Percentiles rank a stretch among this genome's conserved stretches.
These are phyloP conservation scores for Danio jaintianensis DNA, from an alignment of 2,797 vertebrate species.

Conservation along the genomic window DNA sequence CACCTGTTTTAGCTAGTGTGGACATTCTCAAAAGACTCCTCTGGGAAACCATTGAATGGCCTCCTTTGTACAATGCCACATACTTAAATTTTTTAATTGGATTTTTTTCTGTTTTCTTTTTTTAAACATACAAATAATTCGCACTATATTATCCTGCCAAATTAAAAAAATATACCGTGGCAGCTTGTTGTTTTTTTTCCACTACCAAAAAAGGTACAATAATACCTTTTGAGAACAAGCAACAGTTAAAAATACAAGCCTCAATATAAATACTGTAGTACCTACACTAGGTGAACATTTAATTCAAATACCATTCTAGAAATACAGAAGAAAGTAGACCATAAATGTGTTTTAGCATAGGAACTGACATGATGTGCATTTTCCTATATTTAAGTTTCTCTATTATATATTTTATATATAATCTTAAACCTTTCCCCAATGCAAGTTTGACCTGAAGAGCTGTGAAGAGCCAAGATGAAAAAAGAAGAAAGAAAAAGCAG, in stretches of 20 bases:
- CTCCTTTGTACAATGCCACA: slow-evolving; percentile 90
- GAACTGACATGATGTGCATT: slow-evolving; percentile 99
- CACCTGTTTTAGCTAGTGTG: slow-evolving; percentile 88
- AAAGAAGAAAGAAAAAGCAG: slow-evolving; percentile 84
- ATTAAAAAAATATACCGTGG: slow-evolving; percentile 99
- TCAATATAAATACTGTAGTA: slow-evolving; percentile 99
- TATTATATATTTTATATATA: slow-evolving; percentile 88
- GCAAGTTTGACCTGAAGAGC: slow-evolving; percentile 99
- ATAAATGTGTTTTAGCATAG: slow-evolving; percentile 99
- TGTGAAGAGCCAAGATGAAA: slow-evolving; percentile 97
- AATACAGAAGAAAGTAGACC: slow-evolving; percentile 99
- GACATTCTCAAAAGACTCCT: slow-evolving; percentile 86
- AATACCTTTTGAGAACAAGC: slow-evolving; percentile 99
- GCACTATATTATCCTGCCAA: slow-evolving; percentile 99
- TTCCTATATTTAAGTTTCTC: slow-evolving; percentile 99
- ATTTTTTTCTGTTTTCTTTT: slow-evolving; percentile 83
- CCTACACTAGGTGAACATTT: slow-evolving; percentile 99
- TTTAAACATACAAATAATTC: slow-evolving; percentile 99
- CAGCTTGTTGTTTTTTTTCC: slow-evolving; percentile 98
- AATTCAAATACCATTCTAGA: slow-evolving; percentile 99
- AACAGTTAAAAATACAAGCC: slow-evolving; percentile 99
- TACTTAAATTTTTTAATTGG: slow-evolving; percentile 83
- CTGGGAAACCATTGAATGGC: slow-evolving; percentile 93
- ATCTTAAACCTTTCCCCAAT: slow-evolving; percentile 98
- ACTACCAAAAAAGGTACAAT: slow-evolving; percentile 99